Percentiles rank a stretch among this genome's conserved stretches.
These are phyloP conservation scores for Menidia menidia DNA, from an alignment of 2,797 vertebrate genomes.

Conservation along the genomic window DNA sequence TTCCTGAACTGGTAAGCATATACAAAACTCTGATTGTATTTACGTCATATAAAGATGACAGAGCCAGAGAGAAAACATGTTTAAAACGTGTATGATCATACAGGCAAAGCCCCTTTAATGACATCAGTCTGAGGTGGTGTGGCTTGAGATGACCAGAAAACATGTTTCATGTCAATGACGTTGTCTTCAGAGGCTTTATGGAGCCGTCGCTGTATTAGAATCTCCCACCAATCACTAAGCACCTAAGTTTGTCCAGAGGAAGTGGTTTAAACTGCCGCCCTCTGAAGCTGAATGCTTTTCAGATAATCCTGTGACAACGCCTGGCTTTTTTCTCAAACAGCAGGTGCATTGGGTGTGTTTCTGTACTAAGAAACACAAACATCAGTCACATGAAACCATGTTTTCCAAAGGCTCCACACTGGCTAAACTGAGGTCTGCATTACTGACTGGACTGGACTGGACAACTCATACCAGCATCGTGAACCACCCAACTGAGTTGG, in stretches of 20 bases:
- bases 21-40: conserved; percentile 7
- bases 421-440: too few species aligned
- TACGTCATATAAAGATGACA: conserved; percentile 18
- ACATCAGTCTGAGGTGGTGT: conserved; percentile 50
- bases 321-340: too few species aligned
- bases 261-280: conserved; percentile 21
- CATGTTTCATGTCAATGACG: conserved; percentile 41
- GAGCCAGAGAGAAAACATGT: conserved; percentile 25
- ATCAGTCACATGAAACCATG: too few species aligned
- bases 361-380: not conserved
- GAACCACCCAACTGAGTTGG: too few species aligned
- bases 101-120: conserved; percentile 28
- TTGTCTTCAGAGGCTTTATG: conserved; percentile 50
- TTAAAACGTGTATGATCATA: conserved; percentile 35
- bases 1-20: not conserved
- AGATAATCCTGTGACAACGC: not conserved
- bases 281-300: not conserved
- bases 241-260: conserved; percentile 33
- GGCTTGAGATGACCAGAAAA: conserved; percentile 54
- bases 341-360: not conserved
- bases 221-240: conserved; percentile 23
- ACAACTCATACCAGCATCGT: too few species aligned
- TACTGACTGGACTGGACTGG: too few species aligned
- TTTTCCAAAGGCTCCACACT: too few species aligned
- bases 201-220: conserved; percentile 54